phyloP scores from a whole-genome alignment of 2,113 vertebrate genomes.

The Hippocampus guttulatus region DNA sequence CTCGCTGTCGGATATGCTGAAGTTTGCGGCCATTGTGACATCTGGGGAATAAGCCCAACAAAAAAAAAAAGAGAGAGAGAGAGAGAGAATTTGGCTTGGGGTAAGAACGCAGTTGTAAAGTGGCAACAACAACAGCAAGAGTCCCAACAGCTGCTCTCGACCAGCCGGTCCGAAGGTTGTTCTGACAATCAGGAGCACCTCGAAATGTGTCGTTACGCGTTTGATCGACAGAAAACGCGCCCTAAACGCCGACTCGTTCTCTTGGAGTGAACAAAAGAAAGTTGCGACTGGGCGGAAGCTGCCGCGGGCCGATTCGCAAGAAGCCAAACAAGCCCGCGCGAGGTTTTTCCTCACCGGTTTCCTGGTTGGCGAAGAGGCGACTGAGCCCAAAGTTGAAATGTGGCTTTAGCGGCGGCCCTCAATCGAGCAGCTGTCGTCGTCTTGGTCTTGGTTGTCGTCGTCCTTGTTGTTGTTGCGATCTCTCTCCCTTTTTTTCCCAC shows the following conservation, averaged over 20 bases:
- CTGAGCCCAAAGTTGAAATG: slow-evolving; percentile 15
- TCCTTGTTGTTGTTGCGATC: slow-evolving; percentile 31
- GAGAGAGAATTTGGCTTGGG: neutral
- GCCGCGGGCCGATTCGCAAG: neutral
- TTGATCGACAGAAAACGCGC: neutral
- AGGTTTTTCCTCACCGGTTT: slow-evolving; percentile 50
- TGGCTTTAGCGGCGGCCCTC: neutral
- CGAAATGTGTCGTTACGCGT: neutral
- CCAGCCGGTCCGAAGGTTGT: slow-evolving; percentile 48
- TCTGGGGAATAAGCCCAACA: slow-evolving; percentile 36
- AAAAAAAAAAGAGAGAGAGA: neutral
- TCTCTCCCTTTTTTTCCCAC: slow-evolving; percentile 6
- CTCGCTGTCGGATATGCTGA: slow-evolving; percentile 69
- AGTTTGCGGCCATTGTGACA: slow-evolving; percentile 68
- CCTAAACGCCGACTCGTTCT: slow-evolving; percentile 27
- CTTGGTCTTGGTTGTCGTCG: neutral
- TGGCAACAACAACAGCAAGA: neutral
- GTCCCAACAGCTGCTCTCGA: neutral
- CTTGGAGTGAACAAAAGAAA: slow-evolving; percentile 70
- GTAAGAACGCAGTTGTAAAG: neutral
- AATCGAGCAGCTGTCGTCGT: slow-evolving; percentile 14
- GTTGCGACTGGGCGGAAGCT: slow-evolving; percentile 60
- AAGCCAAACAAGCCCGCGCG: neutral
- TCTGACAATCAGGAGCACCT: neutral
- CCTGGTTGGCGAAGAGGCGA: neutral